Evolutionary conservation across 2,888 invertebrate genomes (phyloP).

Genomic region (Epinotia nisella): DNA sequence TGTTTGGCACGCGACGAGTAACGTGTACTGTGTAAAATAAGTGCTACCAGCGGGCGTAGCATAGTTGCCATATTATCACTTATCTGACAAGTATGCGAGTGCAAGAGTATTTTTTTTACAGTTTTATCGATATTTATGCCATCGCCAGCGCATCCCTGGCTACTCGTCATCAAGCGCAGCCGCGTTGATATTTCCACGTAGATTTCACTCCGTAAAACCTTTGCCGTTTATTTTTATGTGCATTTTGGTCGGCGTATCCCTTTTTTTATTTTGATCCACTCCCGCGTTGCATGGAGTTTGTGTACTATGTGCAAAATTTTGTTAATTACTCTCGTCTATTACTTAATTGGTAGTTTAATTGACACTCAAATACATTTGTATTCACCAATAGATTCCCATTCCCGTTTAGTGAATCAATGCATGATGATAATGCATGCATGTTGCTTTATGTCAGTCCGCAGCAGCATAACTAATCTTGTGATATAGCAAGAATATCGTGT

Average conservation of each 20-base stretch:
- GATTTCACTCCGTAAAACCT: conserved; percentile 83
- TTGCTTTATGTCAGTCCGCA: no score
- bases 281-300: conserved; percentile 62
- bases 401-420: neutral
- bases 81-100: no score
- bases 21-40: no score
- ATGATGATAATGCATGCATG: no score
- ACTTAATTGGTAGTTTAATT: conserved; percentile 24
- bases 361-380: neutral
- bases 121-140: conserved; percentile 54
- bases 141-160: conserved; percentile 63
- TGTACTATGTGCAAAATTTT: conserved; percentile 49
- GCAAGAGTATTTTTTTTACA: neutral
- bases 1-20: no score
- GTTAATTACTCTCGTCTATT: conserved; percentile 36
- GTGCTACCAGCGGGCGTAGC: no score
- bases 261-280: conserved; percentile 76
- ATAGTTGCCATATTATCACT: no score
- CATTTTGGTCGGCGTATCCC: conserved; percentile 75
- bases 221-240: conserved; percentile 80
- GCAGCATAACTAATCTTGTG: no score
- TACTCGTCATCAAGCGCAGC: conserved; percentile 80
- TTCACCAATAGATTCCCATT: neutral
- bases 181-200: conserved; percentile 83
- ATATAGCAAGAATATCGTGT: no score